A percentile compares a stretch with the other conserved stretches of the same genome.
Evolutionary conservation across 2,797 vertebrate species (phyloP).

Genomic region (Halcyon chelicuti): DNA sequence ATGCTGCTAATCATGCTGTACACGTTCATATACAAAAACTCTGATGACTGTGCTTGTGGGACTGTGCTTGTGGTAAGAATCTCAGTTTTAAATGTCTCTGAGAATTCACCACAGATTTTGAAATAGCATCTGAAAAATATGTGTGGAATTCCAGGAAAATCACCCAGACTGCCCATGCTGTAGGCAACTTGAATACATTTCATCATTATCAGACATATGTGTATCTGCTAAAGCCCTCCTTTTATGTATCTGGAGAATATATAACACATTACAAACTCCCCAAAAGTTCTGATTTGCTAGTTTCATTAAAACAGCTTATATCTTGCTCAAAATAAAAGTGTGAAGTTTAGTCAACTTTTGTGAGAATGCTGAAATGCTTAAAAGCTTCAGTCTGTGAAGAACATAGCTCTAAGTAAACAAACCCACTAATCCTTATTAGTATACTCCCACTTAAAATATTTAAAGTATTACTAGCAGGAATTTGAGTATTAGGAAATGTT

Average conservation of each 20-base stretch:
- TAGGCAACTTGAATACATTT: not conserved
- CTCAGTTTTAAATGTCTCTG: slow-evolving; percentile 27
- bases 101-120: slow-evolving; percentile 9
- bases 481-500: not conserved
- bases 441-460: not conserved
- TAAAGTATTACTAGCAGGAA: not conserved
- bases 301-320: not conserved
- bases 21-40: not conserved
- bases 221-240: not conserved
- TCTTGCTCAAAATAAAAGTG: not conserved
- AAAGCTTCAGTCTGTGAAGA: not conserved
- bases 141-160: not conserved
- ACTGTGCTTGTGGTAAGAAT: not conserved
- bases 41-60: not conserved
- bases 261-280: not conserved
- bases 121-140: slow-evolving; percentile 33
- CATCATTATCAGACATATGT: not conserved
- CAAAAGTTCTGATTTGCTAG: not conserved
- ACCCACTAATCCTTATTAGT: not conserved
- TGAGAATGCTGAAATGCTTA: not conserved
- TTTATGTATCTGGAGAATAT: not conserved
- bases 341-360: not conserved
- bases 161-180: not conserved
- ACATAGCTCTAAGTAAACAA: not conserved
- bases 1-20: not conserved